Evolutionary conservation across 1,140 invertebrate species (phyloP), one percentile per base, ranked within the genome.

Genomic region (Atopsyche davidsoni): DNA sequence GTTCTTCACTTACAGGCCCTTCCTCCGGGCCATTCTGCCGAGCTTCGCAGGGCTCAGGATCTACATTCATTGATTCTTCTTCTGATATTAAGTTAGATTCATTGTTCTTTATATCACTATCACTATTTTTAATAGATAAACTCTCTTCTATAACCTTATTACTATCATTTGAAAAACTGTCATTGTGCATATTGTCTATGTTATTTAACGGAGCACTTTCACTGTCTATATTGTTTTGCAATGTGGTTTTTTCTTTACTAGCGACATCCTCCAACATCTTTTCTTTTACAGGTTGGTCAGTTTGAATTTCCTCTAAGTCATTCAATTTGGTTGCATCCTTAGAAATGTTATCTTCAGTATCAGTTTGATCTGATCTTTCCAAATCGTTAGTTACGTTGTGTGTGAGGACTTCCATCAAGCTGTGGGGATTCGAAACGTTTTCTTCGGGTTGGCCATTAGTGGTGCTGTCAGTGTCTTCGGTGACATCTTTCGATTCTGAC

Each of bases 181-280:
- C 55, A 36, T 55, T 53, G 40, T 43, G 35, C 28, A 58, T 42
- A 35, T 54, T 45, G 28, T 57, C 43, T 25, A 25, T 25, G 40
- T 24, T 40, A 34, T 45, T 25, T 55, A 38, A 28, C 46, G 41
- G 46, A 47, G 35, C 55, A 45, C 55, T 52, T 44, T 62, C 56
- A 25, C 43, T 31, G 23, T 54, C 45, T 41, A 28, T 25, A 32
- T 51, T 39, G 13, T 7, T 21, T 4, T n/a, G n/a, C n/a, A n/a
- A n/a, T n/a, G n/a, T n/a, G n/a, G n/a, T n/a, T n/a, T n/a, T n/a
- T n/a, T n/a, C n/a, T n/a, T n/a, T n/a, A n/a, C n/a, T n/a, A n/a
- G 16, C 31, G 13, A 32, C 17, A 42, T 25, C 16, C 34, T 14
- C 32, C 21, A 13, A 11, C 24, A 35, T 3, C 23, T 45, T 45